Percentiles rank a stretch among this genome's conserved stretches.
phyloP scores from a whole-genome alignment of 2,113 vertebrate species.

The Thalassarche chlororhynchos region DNA sequence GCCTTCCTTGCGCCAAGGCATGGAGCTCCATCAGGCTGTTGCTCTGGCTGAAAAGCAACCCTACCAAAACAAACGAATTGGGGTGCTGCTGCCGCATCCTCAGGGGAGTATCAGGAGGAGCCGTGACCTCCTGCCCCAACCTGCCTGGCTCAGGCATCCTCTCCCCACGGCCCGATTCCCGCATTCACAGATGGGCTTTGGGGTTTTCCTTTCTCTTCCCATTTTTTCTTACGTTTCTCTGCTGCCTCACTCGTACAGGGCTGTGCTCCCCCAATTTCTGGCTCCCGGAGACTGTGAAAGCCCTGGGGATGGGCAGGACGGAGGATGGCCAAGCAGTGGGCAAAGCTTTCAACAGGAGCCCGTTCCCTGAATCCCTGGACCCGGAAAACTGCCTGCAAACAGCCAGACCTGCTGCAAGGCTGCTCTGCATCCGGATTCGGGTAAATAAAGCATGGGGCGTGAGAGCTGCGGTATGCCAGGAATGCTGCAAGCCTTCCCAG shows the following conservation, averaged over 20 bases:
- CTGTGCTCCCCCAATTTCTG: not conserved
- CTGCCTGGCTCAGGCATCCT: not conserved
- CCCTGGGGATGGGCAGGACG: not conserved
- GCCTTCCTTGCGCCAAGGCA: not conserved
- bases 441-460: conserved; percentile 31
- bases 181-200: not conserved
- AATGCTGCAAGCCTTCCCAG: conserved; percentile 35
- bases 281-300: not conserved
- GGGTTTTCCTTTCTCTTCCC: not conserved
- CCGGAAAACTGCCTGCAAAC: not conserved
- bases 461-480: conserved; percentile 40
- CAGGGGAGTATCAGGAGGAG: not conserved
- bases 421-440: not conserved
- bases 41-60: not conserved
- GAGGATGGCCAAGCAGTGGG: not conserved
- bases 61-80: not conserved
- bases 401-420: not conserved
- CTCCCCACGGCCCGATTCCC: fast-evolving
- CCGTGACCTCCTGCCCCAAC: not conserved
- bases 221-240: not conserved
- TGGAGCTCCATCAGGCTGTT: not conserved
- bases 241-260: fast-evolving
- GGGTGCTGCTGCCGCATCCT: fast-evolving
- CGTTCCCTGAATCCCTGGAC: not conserved
- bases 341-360: not conserved